Evolutionary conservation across 2,888 invertebrate species (phyloP), one percentile per base, ranked within the genome.

Genomic region (Euspilapteryx auroguttella): DNA sequence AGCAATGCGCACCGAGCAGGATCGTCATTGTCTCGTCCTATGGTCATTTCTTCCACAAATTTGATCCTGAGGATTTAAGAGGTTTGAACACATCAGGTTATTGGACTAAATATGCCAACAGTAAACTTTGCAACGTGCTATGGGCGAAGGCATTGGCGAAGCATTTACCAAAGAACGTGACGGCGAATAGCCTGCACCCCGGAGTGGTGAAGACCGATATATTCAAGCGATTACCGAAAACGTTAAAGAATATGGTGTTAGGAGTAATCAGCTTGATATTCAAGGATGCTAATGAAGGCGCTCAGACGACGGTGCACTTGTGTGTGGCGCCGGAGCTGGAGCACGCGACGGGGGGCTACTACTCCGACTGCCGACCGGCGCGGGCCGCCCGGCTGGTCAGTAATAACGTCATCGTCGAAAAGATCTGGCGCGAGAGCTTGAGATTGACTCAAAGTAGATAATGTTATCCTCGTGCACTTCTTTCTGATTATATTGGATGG

Each of bases 161-260:
- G 21, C 45, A 51, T 14, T 35, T 76, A 2, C 57, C 65, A 2
- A 40, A 41, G 8, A 83, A 82, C 3, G 83, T 92, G 0, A 87
- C 86, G 0, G 88, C 81, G 0, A 93, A 93, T 48, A 85, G 83
- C 37, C 55, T 92, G 27, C 92, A 93, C 61, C 94, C 93, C 0
- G 94, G 94, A 8, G 64, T 88, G 51, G 86, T 91, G 21, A 83
- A 85, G 48, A 87, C 87, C 0, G 85, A 86, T 13, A 89, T 90
- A 28, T 89, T 86, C 80, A 75, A 83, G 20, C 84, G 77, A 39
- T 56, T 79, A 8, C 79, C 81, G 0, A 26, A 34, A 1, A 4
- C 29, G 2, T 0, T 21, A 0, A 51, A 81, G 2, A 81, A 77
- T 11, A 58, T 80, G 0, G 35, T 85, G 35, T 50, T 68, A 34